A percentile compares a stretch with the other conserved stretches of the same genome.
phyloP scores from a whole-genome alignment of 30 jellyfish, hydroid and myxozoan species.

The Pelagia noctiluca region DNA sequence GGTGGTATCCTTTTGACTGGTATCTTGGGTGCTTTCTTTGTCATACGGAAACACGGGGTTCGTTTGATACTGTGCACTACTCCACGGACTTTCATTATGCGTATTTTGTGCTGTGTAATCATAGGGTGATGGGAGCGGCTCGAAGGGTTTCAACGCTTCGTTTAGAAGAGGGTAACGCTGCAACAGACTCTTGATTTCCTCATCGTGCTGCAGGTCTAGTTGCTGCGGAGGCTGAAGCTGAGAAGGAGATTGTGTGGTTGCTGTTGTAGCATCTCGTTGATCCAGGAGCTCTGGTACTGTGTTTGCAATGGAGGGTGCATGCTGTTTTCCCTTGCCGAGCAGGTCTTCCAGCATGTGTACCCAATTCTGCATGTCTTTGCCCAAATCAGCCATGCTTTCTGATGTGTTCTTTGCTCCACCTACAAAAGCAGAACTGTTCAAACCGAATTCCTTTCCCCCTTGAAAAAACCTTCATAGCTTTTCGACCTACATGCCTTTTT shows the following conservation, averaged over 20 bases:
- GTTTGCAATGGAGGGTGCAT: constrained; percentile 55
- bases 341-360: constrained; percentile 69
- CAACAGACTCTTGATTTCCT: constrained; percentile 19
- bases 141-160: constrained; percentile 64
- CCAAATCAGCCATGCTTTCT: constrained; percentile 52
- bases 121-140: constrained; percentile 28
- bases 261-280: constrained; percentile 61
- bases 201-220: constrained; percentile 19
- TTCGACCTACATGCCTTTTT: too few relatives aligned
- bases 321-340: constrained; percentile 31
- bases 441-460: neutral
- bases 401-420: constrained; percentile 15
- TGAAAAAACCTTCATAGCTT: too few relatives aligned
- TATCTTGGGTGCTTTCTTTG: neutral
- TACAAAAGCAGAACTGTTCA: neutral
- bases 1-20: neutral
- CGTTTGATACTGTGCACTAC: constrained; percentile 54
- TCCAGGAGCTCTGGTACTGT: constrained; percentile 17
- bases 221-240: constrained; percentile 56
- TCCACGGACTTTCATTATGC: constrained; percentile 48
- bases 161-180: constrained; percentile 63
- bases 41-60: constrained; percentile 66
- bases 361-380: constrained; percentile 67
- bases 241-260: constrained; percentile 39
- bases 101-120: constrained; percentile 1